A percentile compares a stretch with the other conserved stretches of the same genome.
These are phyloP conservation scores for Steromphala cineraria DNA, from an alignment of 2,888 invertebrate species.

Conservation along the genomic window DNA sequence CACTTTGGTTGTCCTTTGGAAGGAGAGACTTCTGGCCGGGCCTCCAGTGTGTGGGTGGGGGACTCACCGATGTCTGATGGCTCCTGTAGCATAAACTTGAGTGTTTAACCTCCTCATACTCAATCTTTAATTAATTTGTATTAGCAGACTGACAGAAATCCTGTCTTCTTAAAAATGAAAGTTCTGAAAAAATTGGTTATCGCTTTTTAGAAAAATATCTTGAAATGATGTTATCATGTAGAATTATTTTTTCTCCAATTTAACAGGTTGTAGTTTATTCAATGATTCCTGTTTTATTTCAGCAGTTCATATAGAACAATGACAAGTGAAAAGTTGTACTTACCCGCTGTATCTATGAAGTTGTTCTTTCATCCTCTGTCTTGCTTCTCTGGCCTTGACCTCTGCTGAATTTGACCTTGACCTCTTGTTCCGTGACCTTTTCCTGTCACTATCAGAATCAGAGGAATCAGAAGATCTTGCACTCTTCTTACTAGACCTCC, in stretches of 20 bases:
- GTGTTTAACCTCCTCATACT: too few species aligned
- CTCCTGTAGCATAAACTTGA: background rate
- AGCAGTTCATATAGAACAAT: background rate
- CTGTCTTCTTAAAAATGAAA: too few species aligned
- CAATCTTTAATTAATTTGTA: too few species aligned
- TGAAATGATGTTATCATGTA: too few species aligned
- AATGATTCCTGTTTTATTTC: too few species aligned
- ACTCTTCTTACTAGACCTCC: background rate
- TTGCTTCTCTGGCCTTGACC: background rate
- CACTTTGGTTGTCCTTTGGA: slow-evolving; percentile 31
- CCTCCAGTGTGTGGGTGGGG: slow-evolving; percentile 70
- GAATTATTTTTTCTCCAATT: too few species aligned
- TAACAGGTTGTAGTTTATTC: too few species aligned
- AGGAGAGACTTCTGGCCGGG: slow-evolving; percentile 63
- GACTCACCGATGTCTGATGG: slow-evolving; percentile 59
- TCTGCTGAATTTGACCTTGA: background rate
- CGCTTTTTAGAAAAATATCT: too few species aligned
- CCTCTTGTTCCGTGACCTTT: background rate
- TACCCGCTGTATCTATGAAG: slow-evolving; percentile 19
- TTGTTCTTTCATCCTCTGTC: background rate
- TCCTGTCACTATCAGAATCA: background rate
- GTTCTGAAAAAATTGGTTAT: too few species aligned
- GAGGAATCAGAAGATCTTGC: background rate
- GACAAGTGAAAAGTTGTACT: background rate
- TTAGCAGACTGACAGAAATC: too few species aligned